Evolutionary conservation across 2,888 invertebrate species (phyloP), one percentile per base, ranked within the genome.

Genomic region (Alloscopus bannaensis): DNA sequence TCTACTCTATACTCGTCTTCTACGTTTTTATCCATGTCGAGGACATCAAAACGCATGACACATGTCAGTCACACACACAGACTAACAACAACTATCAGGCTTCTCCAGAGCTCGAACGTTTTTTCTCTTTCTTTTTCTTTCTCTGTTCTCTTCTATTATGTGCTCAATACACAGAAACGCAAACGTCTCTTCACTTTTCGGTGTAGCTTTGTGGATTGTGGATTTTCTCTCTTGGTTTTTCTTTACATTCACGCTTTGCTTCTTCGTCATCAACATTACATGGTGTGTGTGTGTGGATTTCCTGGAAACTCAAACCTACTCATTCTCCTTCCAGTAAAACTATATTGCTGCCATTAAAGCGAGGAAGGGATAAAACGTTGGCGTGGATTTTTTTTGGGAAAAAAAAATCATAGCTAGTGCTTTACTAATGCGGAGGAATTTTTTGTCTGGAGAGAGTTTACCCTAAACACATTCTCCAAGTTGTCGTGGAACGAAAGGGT

Each of bases 1-100:
- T 50, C 42, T 26, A n/a, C 24, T 70, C 70, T 71, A 26, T 62
- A 69, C 69, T 69, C 26, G 36, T 60, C 64, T 29, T 60, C 64
- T 50, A 29, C 28, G 22, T 71, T 78, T 77, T 66, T 60, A 72
- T 68, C 79, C 72, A 68, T 72, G 79, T 72, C 79, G 66, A 79
- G 72, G 79, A 79, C 79, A 79, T 79, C 79, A 79, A 80, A 80
- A 79, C 72, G 79, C 79, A 72, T 85, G 85, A 84, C 86, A 86
- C 83, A 81, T 84, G 86, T 86, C 86, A 86, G 81, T 84, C 86
- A 83, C 86, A 68, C 79, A 79, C 72, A 83, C 79, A 79, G 66
- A 78, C 78, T 78, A 78, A 78, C 71, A 78, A 78, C 77, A 78
- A 57, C 62, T 42, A 60, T 76, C 68, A 76, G 64, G 70, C 66